Evolutionary conservation across 2,113 vertebrate species (phyloP), one percentile per base, ranked within the genome.

Genomic region (Craseonycteris thonglongyai): DNA sequence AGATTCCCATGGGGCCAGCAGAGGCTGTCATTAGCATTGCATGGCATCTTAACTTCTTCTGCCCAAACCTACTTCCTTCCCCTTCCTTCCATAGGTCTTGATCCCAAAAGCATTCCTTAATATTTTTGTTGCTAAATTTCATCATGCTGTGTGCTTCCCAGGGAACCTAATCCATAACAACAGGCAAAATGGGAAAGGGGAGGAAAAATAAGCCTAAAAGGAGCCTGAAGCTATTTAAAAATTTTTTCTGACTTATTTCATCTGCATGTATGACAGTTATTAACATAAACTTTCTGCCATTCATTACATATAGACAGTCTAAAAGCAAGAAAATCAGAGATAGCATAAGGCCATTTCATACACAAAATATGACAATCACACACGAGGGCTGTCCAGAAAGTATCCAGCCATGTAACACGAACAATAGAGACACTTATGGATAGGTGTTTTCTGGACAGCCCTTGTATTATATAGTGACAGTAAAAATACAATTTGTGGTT

Each of bases 201-300:
- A 38, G 19, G 58, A 24, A 91, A 75, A 93, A 40, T 35, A 58
- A 90, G 22, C 28, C 58, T 58, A 68, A 89, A 85, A 71, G 38
- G 38, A 86, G 15, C 26, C 35, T 69, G 19, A 19, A 83, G 11
- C n/a, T 78, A 58, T 38, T 90, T 85, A 65, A 69, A 90, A 93
- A 18, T 21, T 33, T 90, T 92, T 47, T 93, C 59, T 75, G 61
- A 63, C n/a, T 76, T 59, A 92, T 61, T 92, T 86, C 38, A 93
- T 42, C 47, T 79, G 16, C 30, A 72, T 47, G 54, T 9, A 81
- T 5, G 7, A 58, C 42, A 68, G 72, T 56, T 54, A 84, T 21
- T 26, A 92, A 90, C 14, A 89, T 40, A 61, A 81, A 85, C 45
- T 61, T 56, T 85, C 47, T 72, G 30, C 51, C 47, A 58, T 3